phyloP scores from a whole-genome alignment of 2,888 invertebrate genomes.

The Biston betularia region DNA sequence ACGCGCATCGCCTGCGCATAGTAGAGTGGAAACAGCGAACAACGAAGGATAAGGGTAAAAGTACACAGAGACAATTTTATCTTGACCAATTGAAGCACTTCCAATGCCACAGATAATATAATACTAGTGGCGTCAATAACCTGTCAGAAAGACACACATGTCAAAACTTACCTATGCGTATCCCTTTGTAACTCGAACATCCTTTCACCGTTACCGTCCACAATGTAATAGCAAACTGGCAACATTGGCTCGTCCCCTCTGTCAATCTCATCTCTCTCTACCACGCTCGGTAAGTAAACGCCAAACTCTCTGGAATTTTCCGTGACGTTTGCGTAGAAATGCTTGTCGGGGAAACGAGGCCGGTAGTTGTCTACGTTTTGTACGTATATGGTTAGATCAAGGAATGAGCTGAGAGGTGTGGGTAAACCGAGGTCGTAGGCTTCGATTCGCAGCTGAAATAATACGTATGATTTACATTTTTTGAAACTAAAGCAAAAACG shows the following conservation, averaged over 20 bases:
- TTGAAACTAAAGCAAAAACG: too few species aligned
- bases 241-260: conserved; percentile 92
- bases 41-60: too few species aligned
- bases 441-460: conserved; percentile 92
- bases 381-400: conserved; percentile 95
- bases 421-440: conserved; percentile 96
- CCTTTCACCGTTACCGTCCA: conserved; percentile 92
- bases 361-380: conserved; percentile 96
- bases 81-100: too few species aligned
- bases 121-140: not conserved
- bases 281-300: conserved; percentile 91
- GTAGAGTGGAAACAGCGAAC: too few species aligned
- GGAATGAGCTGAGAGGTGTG: conserved; percentile 93
- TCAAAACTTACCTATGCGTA: conserved; percentile 88
- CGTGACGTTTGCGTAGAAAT: conserved; percentile 90
- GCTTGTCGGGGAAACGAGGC: conserved; percentile 92
- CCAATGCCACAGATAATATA: too few species aligned
- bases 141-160: not conserved
- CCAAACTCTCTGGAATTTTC: conserved; percentile 87
- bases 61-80: too few species aligned
- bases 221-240: conserved; percentile 96
- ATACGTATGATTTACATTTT: not conserved
- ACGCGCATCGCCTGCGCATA: too few species aligned
- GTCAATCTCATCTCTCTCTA: conserved; percentile 94
- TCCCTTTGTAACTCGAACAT: conserved; percentile 90